Evolutionary conservation across 1,140 invertebrate genomes (phyloP).

Genomic region (Danaus melanippus): DNA sequence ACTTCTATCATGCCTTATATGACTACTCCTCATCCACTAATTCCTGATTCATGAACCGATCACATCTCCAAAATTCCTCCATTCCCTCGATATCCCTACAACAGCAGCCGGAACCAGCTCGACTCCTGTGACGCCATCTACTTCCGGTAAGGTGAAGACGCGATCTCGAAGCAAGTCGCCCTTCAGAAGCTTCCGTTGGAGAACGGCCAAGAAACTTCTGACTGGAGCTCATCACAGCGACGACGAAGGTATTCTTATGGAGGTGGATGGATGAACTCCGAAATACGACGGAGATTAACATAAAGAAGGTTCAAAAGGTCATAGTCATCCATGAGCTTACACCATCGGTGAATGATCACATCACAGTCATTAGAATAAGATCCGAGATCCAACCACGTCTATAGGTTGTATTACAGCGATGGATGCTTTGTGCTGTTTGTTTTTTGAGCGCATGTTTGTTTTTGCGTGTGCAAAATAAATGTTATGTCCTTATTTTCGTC

Average conservation of each 20-base stretch:
- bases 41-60: slow-evolving; percentile 1
- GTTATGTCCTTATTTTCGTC: slow-evolving; percentile 12
- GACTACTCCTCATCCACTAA: slow-evolving; percentile 3
- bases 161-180: slow-evolving; percentile 90
- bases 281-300: too few species aligned
- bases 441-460: slow-evolving; percentile 49
- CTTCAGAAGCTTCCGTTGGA: slow-evolving; percentile 91
- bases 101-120: slow-evolving; percentile 51
- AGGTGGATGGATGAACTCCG: slow-evolving; percentile 31
- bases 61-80: slow-evolving; percentile 14
- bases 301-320: too few species aligned
- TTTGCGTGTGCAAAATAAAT: slow-evolving; percentile 35
- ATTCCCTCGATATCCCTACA: slow-evolving; percentile 15
- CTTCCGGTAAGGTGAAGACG: slow-evolving; percentile 77
- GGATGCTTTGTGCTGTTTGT: slow-evolving; percentile 61
- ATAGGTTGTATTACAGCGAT: slow-evolving; percentile 20
- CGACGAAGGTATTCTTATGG: slow-evolving; percentile 77
- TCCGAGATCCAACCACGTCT: slow-evolving; percentile 20
- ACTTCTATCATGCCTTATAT: too few species aligned
- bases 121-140: slow-evolving; percentile 52
- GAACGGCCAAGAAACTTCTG: slow-evolving; percentile 74
- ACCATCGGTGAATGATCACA: too few species aligned
- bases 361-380: too few species aligned
- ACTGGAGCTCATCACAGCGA: slow-evolving; percentile 80
- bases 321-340: too few species aligned